Evolutionary conservation across 1,140 invertebrate genomes (phyloP), one percentile per base, ranked within the genome.

Genomic region (Lepidurus packardi): DNA sequence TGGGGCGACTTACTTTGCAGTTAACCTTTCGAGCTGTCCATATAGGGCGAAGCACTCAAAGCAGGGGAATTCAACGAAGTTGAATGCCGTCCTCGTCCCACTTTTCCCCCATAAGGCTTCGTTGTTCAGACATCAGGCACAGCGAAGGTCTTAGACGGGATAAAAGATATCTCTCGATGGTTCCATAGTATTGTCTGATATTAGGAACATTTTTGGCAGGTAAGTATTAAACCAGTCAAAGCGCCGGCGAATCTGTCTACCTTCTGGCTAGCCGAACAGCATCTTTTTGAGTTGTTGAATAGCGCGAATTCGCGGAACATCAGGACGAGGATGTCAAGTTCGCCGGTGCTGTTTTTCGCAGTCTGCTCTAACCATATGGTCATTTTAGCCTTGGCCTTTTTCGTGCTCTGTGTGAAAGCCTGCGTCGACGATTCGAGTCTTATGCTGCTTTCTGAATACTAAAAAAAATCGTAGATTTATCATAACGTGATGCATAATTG

Each of bases 311-410:
- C 53, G 1, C 2, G 16, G 8, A 65, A 65, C 21, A 21, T 21
- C 53, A n/a, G 4, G 6, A 9, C 16, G 53, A 16, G 4, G 53
- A 65, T 65, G n/a, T 65, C 53, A 65, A 65, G 53, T 65, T 65
- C 53, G 53, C 53, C 53, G 53, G 53, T 21, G 53, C 34, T 34
- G 34, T 34, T 34, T 34, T 34, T 34, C 34, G 34, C 34, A 34
- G 34, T 65, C 53, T 65, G 21, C 21, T 65, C 10, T 21, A 21
- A 65, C 53, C 53, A 65, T 65, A 65, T 65, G 53, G 53, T 65
- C 53, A 65, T 65, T 65, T 65, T 65, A 65, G 53, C 53, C 53
- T 65, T 65, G 53, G 53, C 53, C 53, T 65, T 65, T 65, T 65
- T 65, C 53, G 53, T 65, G 53, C 16, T 65, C 8, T 65, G 53